Conservation (phyloP, 2,888 invertebrate genomes). For the Sinopyrophorus schimmeli region DNA sequence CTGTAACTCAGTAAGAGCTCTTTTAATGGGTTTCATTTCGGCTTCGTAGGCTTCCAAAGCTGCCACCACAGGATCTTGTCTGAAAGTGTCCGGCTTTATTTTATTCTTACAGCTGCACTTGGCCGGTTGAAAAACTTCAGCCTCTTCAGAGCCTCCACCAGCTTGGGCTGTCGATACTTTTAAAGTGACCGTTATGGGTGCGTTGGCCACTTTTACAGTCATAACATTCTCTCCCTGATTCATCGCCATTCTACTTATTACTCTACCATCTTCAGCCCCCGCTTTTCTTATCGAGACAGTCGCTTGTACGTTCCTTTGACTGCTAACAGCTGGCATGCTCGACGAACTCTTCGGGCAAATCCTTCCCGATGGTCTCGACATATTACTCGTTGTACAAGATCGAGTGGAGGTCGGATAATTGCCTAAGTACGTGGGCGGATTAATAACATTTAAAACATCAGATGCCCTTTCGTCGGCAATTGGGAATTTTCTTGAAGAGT, state of each 20-base stretch:
- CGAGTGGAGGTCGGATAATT: neutral
- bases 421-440: neutral
- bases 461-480: too few relatives aligned
- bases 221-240: neutral
- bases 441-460: neutral
- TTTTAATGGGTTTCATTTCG: slow-evolving; percentile 38
- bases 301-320: neutral
- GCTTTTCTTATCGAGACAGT: slow-evolving; percentile 4
- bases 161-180: neutral
- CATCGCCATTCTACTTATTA: neutral
- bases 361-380: neutral
- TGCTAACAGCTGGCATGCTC: slow-evolving; percentile 4
- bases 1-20: slow-evolving; percentile 34
- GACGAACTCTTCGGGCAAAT: neutral
- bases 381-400: neutral
- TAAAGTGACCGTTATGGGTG: neutral
- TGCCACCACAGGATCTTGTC: slow-evolving; percentile 32
- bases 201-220: neutral
- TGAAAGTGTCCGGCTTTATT: slow-evolving; percentile 10
- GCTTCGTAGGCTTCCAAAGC: slow-evolving; percentile 38
- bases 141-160: neutral
- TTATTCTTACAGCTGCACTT: slow-evolving; percentile 7
- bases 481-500: slow-evolving; percentile 4
- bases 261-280: neutral
- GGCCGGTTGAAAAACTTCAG: slow-evolving; percentile 1